Evolutionary conservation across 2,797 vertebrate species (phyloP), one percentile per base, ranked within the genome.

Genomic region (Kryptolebias ocellatus): DNA sequence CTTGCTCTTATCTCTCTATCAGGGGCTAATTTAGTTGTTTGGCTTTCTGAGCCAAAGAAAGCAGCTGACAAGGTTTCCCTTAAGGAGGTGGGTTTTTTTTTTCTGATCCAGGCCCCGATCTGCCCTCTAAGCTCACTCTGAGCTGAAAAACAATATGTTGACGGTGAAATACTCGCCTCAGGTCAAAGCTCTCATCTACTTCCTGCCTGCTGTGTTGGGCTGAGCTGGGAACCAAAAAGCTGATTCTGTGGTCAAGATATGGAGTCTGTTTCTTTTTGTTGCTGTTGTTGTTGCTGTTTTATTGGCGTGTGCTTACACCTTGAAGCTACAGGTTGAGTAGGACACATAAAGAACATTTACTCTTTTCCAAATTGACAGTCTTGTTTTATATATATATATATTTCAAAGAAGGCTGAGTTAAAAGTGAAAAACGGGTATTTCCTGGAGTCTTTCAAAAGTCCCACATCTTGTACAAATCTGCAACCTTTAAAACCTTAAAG

Each of bases 21-120:
- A 69, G 47, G 69, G 70, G 49, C 54, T 71, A 64, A 85, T 85
- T 81, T 46, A 76, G 71, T 51, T 18, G 10, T 80, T 79, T 69
- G 70, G 42, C 64, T 66, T 67, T 52, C 52, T 62, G 57, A 80
- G 74, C 69, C 65, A 56, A 56, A 47, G 50, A 47, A 69, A 3
- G 39, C 62, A 68, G 67, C 56, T 80, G 78, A 78, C 64, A 39
- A 65, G 63, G 27, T 57, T 8, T 67, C 76, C 73, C 70, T 66
- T 2, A 3, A 79, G 53, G 73, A 63, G 54, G 70, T 11, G 62
- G 67, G 18, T 49, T 69, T 74, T 75, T 37, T 45, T 64, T 31
- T 16, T 63, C 57, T 74, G 70, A 86, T 86, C 76, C 66, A 27
- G 58, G 69, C 28, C 20, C 50, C 12, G 64, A 72, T 79, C 60